Percentiles rank a stretch among this genome's conserved stretches.
These are phyloP conservation scores for Eonycteris spelaea DNA, from an alignment of 2,113 vertebrate genomes.

Conservation along the genomic window DNA sequence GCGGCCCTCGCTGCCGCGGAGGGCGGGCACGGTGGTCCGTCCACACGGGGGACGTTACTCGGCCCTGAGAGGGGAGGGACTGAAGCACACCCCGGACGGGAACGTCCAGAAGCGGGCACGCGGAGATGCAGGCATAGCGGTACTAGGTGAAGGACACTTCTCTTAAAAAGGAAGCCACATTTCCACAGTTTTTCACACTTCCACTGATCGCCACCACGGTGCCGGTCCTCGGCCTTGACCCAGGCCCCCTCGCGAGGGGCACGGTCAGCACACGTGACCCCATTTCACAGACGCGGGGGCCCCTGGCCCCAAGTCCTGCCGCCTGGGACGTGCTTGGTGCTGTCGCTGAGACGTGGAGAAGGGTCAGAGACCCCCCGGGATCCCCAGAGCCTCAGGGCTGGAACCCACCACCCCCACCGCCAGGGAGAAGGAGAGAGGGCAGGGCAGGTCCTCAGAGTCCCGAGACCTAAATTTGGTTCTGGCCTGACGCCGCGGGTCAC, in stretches of 20 bases:
- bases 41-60: accelerated
- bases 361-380: not conserved
- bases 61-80: accelerated
- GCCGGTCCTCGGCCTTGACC: accelerated
- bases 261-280: too few relatives aligned
- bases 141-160: accelerated
- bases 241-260: not conserved
- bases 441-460: not conserved
- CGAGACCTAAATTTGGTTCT: not conserved
- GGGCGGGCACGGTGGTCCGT: accelerated
- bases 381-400: not conserved
- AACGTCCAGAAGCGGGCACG: accelerated
- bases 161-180: not conserved
- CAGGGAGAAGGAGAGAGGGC: not conserved
- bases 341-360: not conserved
- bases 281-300: not conserved
- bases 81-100: accelerated
- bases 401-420: accelerated
- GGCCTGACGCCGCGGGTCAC: not conserved
- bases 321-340: too few relatives aligned
- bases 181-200: not conserved
- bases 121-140: accelerated
- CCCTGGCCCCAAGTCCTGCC: not conserved
- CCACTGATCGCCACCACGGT: accelerated
- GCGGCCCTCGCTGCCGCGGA: accelerated